These are phyloP conservation scores for Maconellicoccus hirsutus DNA, from an alignment of 1,140 invertebrate genomes.

Conservation along the genomic window DNA sequence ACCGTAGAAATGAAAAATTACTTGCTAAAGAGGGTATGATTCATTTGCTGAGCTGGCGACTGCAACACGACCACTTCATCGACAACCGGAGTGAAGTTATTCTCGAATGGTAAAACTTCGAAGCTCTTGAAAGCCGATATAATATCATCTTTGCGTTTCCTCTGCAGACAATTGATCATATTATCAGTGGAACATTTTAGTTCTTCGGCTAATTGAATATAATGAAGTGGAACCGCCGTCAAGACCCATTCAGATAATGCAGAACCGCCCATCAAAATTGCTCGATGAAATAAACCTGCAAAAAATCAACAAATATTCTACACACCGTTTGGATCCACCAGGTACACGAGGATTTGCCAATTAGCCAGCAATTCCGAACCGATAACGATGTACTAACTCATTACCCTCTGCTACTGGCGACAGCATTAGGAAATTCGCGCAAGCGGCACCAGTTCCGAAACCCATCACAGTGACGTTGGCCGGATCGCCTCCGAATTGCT, in stretches of 20 bases:
- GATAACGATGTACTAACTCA: conserved; percentile 9
- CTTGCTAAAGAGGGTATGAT: conserved; percentile 6
- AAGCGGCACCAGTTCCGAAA: conserved; percentile 85
- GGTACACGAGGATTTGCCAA: too few relatives aligned
- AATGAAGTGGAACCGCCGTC: conserved; percentile 64
- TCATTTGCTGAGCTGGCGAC: conserved; percentile 58
- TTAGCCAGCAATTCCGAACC: too few relatives aligned
- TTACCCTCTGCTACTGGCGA: conserved; percentile 56
- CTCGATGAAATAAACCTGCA: conserved; percentile 75
- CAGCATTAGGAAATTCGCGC: conserved; percentile 76
- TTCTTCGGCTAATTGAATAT: conserved; percentile 63
- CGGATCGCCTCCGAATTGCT: conserved; percentile 74
- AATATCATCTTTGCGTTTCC: conserved; percentile 51
- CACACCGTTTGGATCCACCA: too few relatives aligned
- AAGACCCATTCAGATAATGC: conserved; percentile 82
- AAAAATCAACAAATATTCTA: conserved; percentile 27
- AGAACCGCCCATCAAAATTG: conserved; percentile 88
- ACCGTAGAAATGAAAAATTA: conserved; percentile 3
- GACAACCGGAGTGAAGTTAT: conserved; percentile 65
- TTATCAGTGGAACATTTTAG: conserved; percentile 59
- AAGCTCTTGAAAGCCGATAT: conserved; percentile 52
- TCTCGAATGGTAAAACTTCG: conserved; percentile 48
- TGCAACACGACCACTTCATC: conserved; percentile 72
- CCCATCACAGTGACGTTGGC: conserved; percentile 77
- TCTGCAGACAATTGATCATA: conserved; percentile 48